Base-by-base conservation (phyloP, 2,888 invertebrate species). In the Camponotus fellah region DNA sequence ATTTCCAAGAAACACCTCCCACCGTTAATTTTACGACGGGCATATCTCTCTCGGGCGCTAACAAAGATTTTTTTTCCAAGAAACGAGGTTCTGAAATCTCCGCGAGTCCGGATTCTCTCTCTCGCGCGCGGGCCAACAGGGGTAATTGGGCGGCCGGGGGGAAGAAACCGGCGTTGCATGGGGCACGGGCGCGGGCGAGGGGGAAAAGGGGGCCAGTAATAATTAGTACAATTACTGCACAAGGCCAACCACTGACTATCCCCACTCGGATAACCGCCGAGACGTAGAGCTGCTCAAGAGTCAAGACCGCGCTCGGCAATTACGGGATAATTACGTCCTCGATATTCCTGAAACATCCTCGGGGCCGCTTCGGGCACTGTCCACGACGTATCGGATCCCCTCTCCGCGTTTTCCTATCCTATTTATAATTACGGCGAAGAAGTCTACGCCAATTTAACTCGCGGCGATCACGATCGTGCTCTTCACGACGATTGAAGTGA, bases 191-290 rank as follows among this genome's bases (percentile, higher is more conserved):
- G 81, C 85, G 85, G 89, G 88, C 83, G 89, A 87, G 89, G 86
- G 87, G 89, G 85, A 87, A 14, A 86, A 77, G 82, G 82, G 82
- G 88, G 88, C 87, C 91, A 89, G 92, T 93, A 94, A 94, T 94
- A 94, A 94, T 94, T 94, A 94, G 94, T 94, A 94, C 94, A 94
- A 94, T 94, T 94, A 94, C 94, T 91, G 92, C 91, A 91, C 94
- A 94, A 94, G 94, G 94, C 93, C 79, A 80, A 80, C 79, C 79
- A 80, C 79, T 80, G 74, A 49, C 83, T 83, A 85, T 58, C 83
- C 85, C 79, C 75, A 69, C 71, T 83, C 60, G 60, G 40, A 53
- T 77, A 40, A 64, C 62, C 60, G 79, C 34, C 79, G 72, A 85
- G 83, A 88, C 86, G 86, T 84, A 69, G 40, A 85, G 89, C 90